phyloP scores from a whole-genome alignment of 2,113 vertebrate genomes.

The Hiodon tergisus region DNA sequence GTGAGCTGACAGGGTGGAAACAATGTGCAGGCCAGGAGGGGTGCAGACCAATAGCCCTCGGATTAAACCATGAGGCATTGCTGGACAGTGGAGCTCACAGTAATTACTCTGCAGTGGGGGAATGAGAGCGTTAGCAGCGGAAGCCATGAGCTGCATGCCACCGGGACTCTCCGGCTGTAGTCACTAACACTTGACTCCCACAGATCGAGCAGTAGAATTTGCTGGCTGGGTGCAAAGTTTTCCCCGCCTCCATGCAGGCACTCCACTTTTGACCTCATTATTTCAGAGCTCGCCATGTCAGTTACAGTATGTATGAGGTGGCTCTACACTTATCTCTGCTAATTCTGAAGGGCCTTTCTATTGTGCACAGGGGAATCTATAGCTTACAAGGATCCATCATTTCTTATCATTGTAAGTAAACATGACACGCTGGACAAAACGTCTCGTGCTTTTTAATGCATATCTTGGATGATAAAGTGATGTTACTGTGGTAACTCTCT shows the following conservation, averaged over 20 bases:
- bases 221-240: background rate
- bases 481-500: conserved; percentile 57
- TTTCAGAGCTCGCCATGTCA: conserved; percentile 10
- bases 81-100: conserved; percentile 2
- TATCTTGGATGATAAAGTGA: conserved; percentile 64
- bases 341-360: conserved; percentile 20
- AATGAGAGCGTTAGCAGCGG: background rate
- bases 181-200: background rate
- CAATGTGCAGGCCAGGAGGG: conserved; percentile 44
- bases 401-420: conserved; percentile 68
- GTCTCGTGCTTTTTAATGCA: conserved; percentile 57
- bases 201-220: background rate
- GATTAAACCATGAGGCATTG: conserved; percentile 5
- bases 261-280: conserved; percentile 10
- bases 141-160: background rate
- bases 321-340: conserved; percentile 18
- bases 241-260: background rate
- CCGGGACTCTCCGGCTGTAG: background rate
- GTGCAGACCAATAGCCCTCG: conserved; percentile 31
- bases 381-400: conserved; percentile 57
- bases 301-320: conserved; percentile 19
- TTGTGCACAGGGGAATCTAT: conserved; percentile 38
- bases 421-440: conserved; percentile 68
- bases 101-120: background rate
- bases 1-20: conserved; percentile 50